Percentiles rank a stretch among this genome's conserved stretches.
phyloP scores from a whole-genome alignment of 2,113 vertebrate genomes.

The Orthochromis indermauri region DNA sequence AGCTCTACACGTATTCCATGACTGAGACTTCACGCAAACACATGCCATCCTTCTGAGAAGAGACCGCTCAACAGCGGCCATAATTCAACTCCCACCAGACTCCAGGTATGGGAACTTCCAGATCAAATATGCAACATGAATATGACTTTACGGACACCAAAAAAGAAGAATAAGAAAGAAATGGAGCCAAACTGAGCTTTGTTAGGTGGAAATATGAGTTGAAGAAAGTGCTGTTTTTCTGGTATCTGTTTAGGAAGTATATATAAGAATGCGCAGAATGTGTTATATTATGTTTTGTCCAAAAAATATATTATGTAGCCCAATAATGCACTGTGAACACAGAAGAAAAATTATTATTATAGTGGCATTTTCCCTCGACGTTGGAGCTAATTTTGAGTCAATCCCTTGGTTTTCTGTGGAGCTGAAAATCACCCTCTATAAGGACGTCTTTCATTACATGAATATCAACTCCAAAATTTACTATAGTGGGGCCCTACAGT shows the following conservation, averaged over 20 bases:
- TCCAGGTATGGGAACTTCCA: neutral
- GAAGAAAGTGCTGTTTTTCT: neutral
- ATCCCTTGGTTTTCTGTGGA: neutral
- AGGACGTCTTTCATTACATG: neutral
- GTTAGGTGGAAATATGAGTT: neutral
- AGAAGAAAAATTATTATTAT: neutral
- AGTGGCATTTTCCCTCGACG: rapidly evolving
- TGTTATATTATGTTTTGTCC: neutral
- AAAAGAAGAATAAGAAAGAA: neutral
- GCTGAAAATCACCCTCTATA: neutral
- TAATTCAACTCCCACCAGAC: neutral
- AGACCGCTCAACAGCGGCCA: neutral
- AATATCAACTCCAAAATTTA: neutral
- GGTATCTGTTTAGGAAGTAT: neutral
- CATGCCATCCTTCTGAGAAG: neutral
- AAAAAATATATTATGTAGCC: neutral
- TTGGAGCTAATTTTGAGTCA: neutral
- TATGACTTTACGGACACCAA: neutral
- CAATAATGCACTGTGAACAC: neutral
- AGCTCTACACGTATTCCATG: neutral
- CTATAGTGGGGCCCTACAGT: neutral
- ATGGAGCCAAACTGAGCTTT: neutral
- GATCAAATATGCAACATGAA: neutral
- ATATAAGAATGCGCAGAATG: neutral
- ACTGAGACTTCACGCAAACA: neutral